A percentile compares a stretch with the other conserved stretches of the same genome.
phyloP scores from a whole-genome alignment of 1,140 invertebrate genomes.

The Geopemphigus sp. region DNA sequence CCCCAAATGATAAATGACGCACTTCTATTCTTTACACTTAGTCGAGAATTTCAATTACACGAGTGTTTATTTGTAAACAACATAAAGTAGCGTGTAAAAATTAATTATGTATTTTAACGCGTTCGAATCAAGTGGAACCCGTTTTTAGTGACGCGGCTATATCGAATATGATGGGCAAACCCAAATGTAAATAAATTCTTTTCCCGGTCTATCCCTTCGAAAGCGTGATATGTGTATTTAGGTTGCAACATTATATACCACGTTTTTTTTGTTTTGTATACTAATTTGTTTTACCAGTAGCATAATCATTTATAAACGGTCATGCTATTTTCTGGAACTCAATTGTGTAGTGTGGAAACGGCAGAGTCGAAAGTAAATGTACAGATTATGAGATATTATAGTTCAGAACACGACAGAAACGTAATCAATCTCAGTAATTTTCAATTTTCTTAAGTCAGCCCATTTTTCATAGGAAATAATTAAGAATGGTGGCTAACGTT shows the following conservation, averaged over 20 bases:
- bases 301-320: neutral
- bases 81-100: neutral
- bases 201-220: neutral
- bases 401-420: no score
- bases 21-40: constrained; percentile 4
- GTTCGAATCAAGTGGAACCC: constrained; percentile 5
- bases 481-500: no score
- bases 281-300: neutral
- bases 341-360: no score
- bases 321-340: neutral
- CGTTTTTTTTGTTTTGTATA: neutral
- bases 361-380: no score
- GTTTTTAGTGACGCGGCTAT: neutral
- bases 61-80: constrained; percentile 24
- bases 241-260: neutral
- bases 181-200: constrained; percentile 22
- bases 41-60: constrained; percentile 19
- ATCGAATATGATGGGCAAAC: neutral
- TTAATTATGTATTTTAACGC: constrained; percentile 12
- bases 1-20: constrained; percentile 19
- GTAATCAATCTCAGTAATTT: no score
- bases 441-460: no score
- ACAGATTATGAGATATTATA: no score
- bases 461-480: no score
- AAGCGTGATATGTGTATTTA: neutral